phyloP scores from a whole-genome alignment of 1,140 invertebrate genomes.

The Araneus ventricosus region DNA sequence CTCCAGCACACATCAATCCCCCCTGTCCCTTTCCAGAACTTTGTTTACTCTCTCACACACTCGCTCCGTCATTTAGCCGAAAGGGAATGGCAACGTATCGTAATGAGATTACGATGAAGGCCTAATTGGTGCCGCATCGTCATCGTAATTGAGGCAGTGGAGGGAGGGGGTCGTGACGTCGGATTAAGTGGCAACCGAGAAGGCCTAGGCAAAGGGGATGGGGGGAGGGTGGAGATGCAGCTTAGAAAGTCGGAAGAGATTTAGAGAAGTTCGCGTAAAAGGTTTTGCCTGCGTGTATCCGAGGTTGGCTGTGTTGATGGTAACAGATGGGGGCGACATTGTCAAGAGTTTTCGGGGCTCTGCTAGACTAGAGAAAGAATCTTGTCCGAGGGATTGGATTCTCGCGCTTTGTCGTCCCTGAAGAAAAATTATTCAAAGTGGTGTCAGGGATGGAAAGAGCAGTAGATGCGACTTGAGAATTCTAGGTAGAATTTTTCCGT shows the following conservation, averaged over 20 bases:
- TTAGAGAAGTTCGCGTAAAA: conserved; percentile 42
- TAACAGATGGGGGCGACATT: conserved; percentile 38
- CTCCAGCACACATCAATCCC: not conserved
- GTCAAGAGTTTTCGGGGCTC: not conserved
- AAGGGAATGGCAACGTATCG: conserved; percentile 67
- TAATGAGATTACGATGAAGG: conserved; percentile 69
- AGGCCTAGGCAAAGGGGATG: not conserved
- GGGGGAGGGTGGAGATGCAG: not conserved
- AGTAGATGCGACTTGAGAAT: too few relatives aligned
- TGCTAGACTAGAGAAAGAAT: not conserved
- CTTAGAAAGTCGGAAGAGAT: conserved; percentile 55
- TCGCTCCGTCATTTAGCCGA: conserved; percentile 56
- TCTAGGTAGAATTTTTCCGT: too few relatives aligned
- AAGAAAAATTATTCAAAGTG: not conserved
- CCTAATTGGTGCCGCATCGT: conserved; percentile 66
- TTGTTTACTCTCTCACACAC: conserved; percentile 63
- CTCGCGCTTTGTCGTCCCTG: not conserved
- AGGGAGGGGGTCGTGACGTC: not conserved
- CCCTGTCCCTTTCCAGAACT: not conserved
- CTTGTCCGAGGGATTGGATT: not conserved
- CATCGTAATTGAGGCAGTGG: conserved; percentile 47
- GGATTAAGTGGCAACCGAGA: conserved; percentile 57
- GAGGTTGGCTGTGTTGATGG: not conserved
- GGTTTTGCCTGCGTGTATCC: conserved; percentile 31
- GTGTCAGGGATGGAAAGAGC: not conserved